A percentile compares a stretch with the other conserved stretches of the same genome.
Evolutionary conservation across 1,140 invertebrate species (phyloP).

Genomic region (Ylistrum balloti): DNA sequence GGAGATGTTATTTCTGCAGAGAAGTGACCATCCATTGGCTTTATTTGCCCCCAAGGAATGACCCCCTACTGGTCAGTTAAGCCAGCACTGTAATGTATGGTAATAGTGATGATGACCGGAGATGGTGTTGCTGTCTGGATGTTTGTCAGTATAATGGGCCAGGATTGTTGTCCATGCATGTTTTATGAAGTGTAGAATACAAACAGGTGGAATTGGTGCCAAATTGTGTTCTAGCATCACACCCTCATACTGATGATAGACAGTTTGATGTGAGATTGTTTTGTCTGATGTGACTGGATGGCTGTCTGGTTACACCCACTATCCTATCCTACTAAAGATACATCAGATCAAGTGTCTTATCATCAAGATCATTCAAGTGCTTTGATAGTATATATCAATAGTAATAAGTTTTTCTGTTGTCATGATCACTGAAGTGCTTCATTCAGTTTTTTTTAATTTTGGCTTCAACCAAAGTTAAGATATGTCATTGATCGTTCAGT

Average conservation of each 20-base stretch:
- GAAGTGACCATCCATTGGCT: neutral
- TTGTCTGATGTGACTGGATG: neutral
- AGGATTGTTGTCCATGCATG: neutral
- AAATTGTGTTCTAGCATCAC: neutral
- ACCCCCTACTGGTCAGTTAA: neutral
- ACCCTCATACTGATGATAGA: neutral
- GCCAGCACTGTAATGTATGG: neutral
- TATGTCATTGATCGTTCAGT: too few species aligned
- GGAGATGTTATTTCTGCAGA: neutral
- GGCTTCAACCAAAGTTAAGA: neutral
- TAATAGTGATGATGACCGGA: neutral
- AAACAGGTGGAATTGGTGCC: constrained; percentile 19
- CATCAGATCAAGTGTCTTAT: neutral
- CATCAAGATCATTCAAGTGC: neutral
- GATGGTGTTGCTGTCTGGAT: neutral
- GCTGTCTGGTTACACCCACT: neutral
- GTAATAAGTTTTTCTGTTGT: neutral
- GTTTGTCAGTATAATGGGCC: neutral
- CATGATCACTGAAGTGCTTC: neutral
- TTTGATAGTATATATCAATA: neutral
- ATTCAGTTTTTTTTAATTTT: neutral
- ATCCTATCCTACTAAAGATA: neutral
- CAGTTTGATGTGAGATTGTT: neutral
- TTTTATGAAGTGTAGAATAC: constrained; percentile 33
- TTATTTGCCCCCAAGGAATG: neutral